phyloP scores from a whole-genome alignment of 2,888 invertebrate genomes.

The Pterostichus madidus region DNA sequence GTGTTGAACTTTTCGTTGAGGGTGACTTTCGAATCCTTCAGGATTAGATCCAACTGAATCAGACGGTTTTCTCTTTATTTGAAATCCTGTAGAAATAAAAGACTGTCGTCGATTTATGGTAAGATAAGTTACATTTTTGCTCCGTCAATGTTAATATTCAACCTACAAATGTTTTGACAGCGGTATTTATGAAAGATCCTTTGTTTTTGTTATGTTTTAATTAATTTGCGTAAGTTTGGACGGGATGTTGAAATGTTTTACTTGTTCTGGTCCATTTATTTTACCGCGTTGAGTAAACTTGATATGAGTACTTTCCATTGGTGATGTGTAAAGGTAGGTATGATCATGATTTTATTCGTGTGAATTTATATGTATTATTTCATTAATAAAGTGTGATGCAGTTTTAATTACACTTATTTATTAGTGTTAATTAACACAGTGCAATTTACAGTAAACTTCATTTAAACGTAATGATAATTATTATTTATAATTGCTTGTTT shows the following conservation, averaged over 20 bases:
- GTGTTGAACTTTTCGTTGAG: slow-evolving; percentile 61
- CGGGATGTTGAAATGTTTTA: slow-evolving; percentile 38
- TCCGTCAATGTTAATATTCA: slow-evolving; percentile 4
- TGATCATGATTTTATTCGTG: neutral
- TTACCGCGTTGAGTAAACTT: slow-evolving; percentile 11
- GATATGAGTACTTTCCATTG: slow-evolving; percentile 25
- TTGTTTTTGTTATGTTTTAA: slow-evolving; percentile 38
- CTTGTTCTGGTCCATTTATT: slow-evolving; percentile 56
- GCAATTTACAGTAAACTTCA: slow-evolving; percentile 21
- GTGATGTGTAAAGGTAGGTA: slow-evolving; percentile 14
- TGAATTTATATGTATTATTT: slow-evolving; percentile 22
- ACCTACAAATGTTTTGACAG: neutral
- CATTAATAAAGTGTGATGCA: slow-evolving; percentile 12
- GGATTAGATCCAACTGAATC: slow-evolving; percentile 59
- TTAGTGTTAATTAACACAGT: slow-evolving; percentile 24
- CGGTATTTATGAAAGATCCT: slow-evolving; percentile 3
- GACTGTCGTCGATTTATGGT: slow-evolving; percentile 13
- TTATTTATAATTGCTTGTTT: slow-evolving; percentile 25
- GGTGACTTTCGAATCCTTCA: slow-evolving; percentile 36
- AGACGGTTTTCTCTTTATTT: slow-evolving; percentile 58
- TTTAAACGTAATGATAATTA: slow-evolving; percentile 18
- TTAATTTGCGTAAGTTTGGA: slow-evolving; percentile 20
- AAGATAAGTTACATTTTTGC: slow-evolving; percentile 13
- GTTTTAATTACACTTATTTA: slow-evolving; percentile 12
- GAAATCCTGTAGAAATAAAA: slow-evolving; percentile 55